Evolutionary conservation across 2,113 vertebrate genomes (phyloP).

Genomic region (Heterotilapia buettikoferi): DNA sequence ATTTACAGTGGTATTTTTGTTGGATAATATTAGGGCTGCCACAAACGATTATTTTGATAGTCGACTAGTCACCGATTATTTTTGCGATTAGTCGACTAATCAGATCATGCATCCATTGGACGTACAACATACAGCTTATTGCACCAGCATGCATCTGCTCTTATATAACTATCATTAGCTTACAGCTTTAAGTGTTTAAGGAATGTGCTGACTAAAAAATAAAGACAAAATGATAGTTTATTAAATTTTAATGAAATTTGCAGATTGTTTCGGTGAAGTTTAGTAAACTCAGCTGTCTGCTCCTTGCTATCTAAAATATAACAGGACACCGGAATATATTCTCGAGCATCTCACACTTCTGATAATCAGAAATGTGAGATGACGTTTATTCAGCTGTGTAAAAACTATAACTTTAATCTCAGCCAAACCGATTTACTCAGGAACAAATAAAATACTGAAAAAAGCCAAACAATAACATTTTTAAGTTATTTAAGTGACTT

Average conservation of each 20-base stretch:
- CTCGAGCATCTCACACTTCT: not conserved
- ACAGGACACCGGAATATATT: rapidly evolving
- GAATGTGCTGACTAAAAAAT: not conserved
- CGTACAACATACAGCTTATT: not conserved
- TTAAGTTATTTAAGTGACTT: not conserved
- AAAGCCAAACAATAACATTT: not conserved
- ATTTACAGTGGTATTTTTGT: not conserved
- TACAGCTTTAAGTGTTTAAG: not conserved
- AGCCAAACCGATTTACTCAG: not conserved
- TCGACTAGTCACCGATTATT: not conserved
- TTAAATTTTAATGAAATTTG: not conserved
- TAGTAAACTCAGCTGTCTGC: not conserved
- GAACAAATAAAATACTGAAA: not conserved
- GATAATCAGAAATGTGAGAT: rapidly evolving
- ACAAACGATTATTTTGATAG: not conserved
- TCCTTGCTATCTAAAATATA: not conserved
- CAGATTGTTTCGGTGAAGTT: rapidly evolving
- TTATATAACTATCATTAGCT: not conserved
- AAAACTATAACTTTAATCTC: not conserved
- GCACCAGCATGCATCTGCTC: not conserved
- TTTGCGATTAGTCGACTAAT: not conserved
- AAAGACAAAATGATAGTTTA: not conserved
- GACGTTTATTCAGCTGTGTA: rapidly evolving
- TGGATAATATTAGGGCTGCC: not conserved
- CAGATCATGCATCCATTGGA: not conserved